Evolutionary conservation across 1,140 invertebrate species (phyloP), one percentile per base, ranked within the genome.

Genomic region (Fopius arisanus): DNA sequence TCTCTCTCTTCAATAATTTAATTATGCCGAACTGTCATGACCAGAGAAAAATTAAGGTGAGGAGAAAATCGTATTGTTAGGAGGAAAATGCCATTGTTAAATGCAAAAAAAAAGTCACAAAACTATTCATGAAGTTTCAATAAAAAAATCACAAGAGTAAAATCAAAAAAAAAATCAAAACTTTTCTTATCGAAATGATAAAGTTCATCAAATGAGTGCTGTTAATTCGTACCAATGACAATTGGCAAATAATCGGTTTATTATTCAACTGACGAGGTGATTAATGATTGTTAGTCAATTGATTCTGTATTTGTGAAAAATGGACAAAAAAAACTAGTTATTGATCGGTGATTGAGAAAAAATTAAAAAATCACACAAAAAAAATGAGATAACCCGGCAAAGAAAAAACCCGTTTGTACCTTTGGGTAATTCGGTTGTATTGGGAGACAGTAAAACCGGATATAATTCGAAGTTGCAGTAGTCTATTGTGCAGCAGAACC

Each of bases 401-500:
- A 59, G n/a, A 19, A 19, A 21, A 23, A 59, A 59, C 54, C 54
- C 54, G 19, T 23, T 59, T 69, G 68, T 79, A 79, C 78, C 78
- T 79, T 75, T 59, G 43, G 68, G 76, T 41, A 69, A 74, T 70
- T 77, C 70, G 70, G 82, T 48, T 72, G 43, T 76, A 67, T 83
- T 77, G 77, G 80, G 73, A 78, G 83, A 83, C 76, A 78, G 76
- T 81, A 87, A 86, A 81, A 78, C 80, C 81, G 87, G 86, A 78
- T 83, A 81, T 84, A 88, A 84, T 83, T 89, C 82, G 73, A 75
- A 82, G 89, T 94, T 94, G 88, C 93, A 94, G 84, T 90, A 90
- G 84, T 94, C 91, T 82, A 84, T 86, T 82, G 90, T 84, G 76
- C 90, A 89, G 88, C 93, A 94, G 85, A 81, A 75, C 75, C 75